Evolutionary conservation across 2,888 invertebrate genomes (phyloP).

Genomic region (Drosophila borborema): DNA sequence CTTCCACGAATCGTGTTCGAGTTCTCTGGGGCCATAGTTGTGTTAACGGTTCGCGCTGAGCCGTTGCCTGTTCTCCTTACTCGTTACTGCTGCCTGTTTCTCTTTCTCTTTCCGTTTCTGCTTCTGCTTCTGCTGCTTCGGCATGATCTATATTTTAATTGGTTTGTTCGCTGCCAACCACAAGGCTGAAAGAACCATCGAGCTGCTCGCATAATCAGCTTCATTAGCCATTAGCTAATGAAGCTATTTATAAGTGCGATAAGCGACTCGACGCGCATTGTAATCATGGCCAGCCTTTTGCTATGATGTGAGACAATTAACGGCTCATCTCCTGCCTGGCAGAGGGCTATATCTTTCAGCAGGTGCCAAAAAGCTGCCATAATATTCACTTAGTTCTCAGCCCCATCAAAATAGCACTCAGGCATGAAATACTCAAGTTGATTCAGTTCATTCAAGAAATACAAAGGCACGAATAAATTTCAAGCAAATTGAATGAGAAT

Average conservation of each 20-base stretch:
- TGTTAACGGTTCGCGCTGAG: constrained; percentile 64
- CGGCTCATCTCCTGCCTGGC: constrained; percentile 21
- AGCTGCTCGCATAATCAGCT: constrained; percentile 54
- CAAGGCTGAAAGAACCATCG: constrained; percentile 8
- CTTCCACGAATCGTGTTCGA: constrained; percentile 66
- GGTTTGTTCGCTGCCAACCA: constrained; percentile 47
- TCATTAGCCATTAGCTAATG: constrained; percentile 71
- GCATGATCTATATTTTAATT: constrained; percentile 78
- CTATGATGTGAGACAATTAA: constrained; percentile 56
- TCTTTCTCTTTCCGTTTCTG: background rate
- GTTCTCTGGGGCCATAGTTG: constrained; percentile 55
- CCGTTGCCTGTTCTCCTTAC: constrained; percentile 9
- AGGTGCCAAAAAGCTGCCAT: constrained; percentile 18
- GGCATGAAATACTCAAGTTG: background rate
- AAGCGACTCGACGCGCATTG: constrained; percentile 30
- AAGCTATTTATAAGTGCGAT: constrained; percentile 60
- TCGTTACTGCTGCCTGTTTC: background rate
- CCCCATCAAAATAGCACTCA: background rate
- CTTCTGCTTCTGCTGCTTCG: constrained; percentile 12
- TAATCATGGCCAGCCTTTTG: constrained; percentile 24
- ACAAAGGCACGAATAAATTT: background rate
- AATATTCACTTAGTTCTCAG: constrained; percentile 4
- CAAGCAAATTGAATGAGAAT: background rate
- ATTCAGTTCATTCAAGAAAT: background rate
- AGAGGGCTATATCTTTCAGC: constrained; percentile 10